Base-by-base conservation (phyloP, 2,797 vertebrate species). In the Brachymystax lenok region DNA sequence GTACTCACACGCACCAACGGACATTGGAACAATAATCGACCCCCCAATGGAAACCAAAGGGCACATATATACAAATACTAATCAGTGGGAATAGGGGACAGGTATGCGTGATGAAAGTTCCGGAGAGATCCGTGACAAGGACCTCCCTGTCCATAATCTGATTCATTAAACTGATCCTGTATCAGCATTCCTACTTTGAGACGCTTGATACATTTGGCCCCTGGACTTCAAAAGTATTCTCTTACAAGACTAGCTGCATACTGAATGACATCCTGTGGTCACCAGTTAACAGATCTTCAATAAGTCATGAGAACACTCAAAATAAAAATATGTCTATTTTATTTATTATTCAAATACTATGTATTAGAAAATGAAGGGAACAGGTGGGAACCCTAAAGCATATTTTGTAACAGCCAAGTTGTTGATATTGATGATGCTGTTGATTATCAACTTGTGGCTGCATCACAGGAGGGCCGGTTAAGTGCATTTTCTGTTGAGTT, bases 401-500 rank as follows among this genome's bases (percentile, higher is more conserved):
- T 82, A 80, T 88, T 86, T 77, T 84, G 56, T 75, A 79, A 10
- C 70, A 70, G 30, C 70, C 17, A 5, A 73, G 73, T 28, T 35
- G 64, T 63, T 85, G 84, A 77, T 80, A 77, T 84, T 85, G 89
- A 83, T 70, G 80, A 75, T 83, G 81, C 64, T 84, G 82, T 76
- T 85, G 83, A 85, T 81, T 76, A 81, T 87, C 79, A 69, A 71
- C 75, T 56, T 54, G 69, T 70, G 71, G 82, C 80, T 82, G 78
- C 46, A 71, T 82, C 87, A 79, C 84, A 78, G 30, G 80, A 10
- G 28, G 27, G 28, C 73, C 75, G 33, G 74, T 75, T 85, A 88
- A 89, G 84, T 82, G 88, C 77, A 77, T 72, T 63, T 74, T 84
- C 83, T 72, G 83, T 78, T 70, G 78, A 72, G 63, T 87, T 90